phyloP scores from a whole-genome alignment of 2,113 vertebrate species.

The Hystrix brachyura region DNA sequence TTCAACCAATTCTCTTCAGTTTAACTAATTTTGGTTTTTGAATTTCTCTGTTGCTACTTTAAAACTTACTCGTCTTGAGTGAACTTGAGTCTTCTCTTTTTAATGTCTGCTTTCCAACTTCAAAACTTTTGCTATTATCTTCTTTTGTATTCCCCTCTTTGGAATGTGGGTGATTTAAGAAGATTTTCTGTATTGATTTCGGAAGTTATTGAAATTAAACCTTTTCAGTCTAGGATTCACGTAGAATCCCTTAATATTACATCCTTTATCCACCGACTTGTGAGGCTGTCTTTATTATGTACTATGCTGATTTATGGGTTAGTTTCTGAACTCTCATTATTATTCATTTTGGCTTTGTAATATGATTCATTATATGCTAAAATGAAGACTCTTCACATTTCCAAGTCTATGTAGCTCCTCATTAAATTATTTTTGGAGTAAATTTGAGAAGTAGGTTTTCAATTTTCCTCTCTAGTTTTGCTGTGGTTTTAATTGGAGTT shows the following conservation, averaged over 20 bases:
- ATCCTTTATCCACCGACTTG: background rate
- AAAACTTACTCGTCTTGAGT: background rate
- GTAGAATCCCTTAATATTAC: background rate
- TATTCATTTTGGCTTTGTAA: background rate
- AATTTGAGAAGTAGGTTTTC: background rate
- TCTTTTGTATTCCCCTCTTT: background rate
- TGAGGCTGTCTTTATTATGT: background rate
- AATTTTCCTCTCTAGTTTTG: background rate
- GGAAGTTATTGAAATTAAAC: background rate
- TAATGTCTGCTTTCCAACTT: background rate
- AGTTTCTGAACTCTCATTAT: background rate
- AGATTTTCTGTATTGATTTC: constrained; percentile 3
- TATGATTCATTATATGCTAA: background rate
- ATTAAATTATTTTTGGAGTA: constrained; percentile 2
- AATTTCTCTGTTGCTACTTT: background rate
- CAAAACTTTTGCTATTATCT: background rate
- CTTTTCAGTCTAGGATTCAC: background rate
- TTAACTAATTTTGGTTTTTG: background rate
- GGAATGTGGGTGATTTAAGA: background rate
- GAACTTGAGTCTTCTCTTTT: background rate
- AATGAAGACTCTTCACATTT: background rate
- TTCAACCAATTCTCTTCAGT: background rate
- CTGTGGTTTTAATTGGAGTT: background rate
- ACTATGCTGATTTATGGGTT: background rate
- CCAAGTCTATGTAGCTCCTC: background rate